These are phyloP conservation scores for Characodon lateralis DNA, from an alignment of 2,797 vertebrate genomes.

Conservation along the genomic window DNA sequence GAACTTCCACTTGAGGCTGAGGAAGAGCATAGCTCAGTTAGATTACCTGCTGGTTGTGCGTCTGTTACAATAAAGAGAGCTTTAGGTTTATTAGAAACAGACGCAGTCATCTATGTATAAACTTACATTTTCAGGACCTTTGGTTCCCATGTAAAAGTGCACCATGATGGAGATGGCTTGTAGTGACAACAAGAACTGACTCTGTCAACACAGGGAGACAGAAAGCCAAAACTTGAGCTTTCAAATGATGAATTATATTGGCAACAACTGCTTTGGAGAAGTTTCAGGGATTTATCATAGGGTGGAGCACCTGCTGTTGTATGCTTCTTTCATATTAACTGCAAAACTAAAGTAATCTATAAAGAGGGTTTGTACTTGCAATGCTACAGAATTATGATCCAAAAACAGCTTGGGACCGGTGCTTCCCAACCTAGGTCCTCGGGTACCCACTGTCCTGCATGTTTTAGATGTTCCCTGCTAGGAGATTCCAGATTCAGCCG, in stretches of 20 bases:
- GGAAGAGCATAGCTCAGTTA: background rate
- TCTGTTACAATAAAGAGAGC: background rate
- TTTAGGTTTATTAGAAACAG: background rate
- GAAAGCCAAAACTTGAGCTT: background rate
- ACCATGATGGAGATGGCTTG: constrained; percentile 99
- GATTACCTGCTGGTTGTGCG: background rate
- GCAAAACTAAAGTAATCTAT: background rate
- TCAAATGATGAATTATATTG: background rate
- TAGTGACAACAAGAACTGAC: constrained; percentile 95
- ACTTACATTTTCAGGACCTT: constrained; percentile 98
- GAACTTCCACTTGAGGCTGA: constrained; percentile 96
- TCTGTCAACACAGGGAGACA: constrained; percentile 74
- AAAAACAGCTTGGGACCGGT: background rate
- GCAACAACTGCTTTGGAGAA: background rate
- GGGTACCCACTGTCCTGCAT: background rate
- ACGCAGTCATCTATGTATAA: background rate
- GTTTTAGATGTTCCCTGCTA: background rate
- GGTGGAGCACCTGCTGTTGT: background rate
- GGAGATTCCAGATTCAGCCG: background rate
- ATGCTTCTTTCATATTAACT: background rate
- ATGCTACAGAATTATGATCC: background rate
- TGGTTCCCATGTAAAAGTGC: constrained; percentile 99
- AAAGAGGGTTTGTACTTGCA: background rate
- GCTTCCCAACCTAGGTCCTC: background rate
- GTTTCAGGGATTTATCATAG: background rate